Evolutionary conservation across 2,113 vertebrate species (phyloP), one percentile per base, ranked within the genome.

Genomic region (Nycticryphes semicollaris): DNA sequence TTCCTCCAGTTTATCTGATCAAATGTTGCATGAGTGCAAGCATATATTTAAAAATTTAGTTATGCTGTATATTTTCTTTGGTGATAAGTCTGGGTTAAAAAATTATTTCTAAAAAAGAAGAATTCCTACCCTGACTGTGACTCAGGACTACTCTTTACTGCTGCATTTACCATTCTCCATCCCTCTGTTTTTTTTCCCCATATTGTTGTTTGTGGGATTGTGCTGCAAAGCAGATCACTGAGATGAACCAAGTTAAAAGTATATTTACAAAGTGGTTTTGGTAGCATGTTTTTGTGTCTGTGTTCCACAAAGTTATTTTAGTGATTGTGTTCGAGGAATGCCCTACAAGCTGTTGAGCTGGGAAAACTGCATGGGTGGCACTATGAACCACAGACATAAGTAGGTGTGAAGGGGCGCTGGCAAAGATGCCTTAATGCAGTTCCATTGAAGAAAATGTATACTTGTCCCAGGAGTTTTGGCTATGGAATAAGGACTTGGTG

Each of bases 141-240:
- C 14, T 75, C 28, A 30, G 27, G 24, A 23, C 6, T 70, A 27
- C 21, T 56, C 8, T 37, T 77, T 77, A 13, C 28, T 59, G 20
- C 9, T 7, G 9, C 25, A 18, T 23, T 30, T 73, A n/a, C 6
- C 19, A 3, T 21, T 83, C 0, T 0, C 11, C 1, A 7, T 54
- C 5, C 16, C 5, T 14, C 13, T 56, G 4, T 8, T 75, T 72
- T 89, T 79, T 87, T 72, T 11, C 12, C 8, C 1, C 15, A 24
- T 7, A 22, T 20, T 76, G 7, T 10, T 59, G 5, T 51, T 83
- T 51, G 33, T 76, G 54, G 25, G 22, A 79, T 31, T 59, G 15
- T 14, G 1, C 12, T 64, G 30, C 39, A 77, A 87, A 73, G 5
- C 10, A 69, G 28, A 41, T 25, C 11, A 25, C 14, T 41, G 28